A percentile compares a stretch with the other conserved stretches of the same genome.
These are phyloP conservation scores for Muntiacus reevesi DNA, from an alignment of 2,113 vertebrate species.

Conservation along the genomic window DNA sequence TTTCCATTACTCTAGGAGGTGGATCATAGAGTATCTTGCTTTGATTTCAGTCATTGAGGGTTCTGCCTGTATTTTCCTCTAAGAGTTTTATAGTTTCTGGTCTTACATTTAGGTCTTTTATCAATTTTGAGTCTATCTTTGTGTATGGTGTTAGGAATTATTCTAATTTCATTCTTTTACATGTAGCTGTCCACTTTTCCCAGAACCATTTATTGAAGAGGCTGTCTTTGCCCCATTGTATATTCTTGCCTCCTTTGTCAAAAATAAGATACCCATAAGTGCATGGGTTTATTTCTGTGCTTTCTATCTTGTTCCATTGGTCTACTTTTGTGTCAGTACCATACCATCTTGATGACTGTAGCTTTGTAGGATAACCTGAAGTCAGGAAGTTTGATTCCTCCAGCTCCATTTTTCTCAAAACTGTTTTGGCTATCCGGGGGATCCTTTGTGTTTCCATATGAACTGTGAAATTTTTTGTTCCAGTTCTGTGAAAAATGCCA, in stretches of 20 bases:
- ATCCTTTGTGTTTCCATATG: neutral
- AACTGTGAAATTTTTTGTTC: neutral
- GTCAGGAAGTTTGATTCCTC: neutral
- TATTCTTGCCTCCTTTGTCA: neutral
- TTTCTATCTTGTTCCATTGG: neutral
- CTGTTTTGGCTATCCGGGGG: rapidly evolving
- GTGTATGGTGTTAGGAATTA: neutral
- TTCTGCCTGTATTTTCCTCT: neutral
- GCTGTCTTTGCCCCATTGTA: neutral
- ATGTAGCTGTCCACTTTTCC: neutral
- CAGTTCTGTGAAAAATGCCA: neutral
- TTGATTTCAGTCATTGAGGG: neutral
- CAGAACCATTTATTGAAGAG: neutral
- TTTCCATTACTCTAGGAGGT: neutral
- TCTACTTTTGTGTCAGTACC: neutral
- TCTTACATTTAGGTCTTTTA: neutral
- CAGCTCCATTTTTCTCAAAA: neutral
- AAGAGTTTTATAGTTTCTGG: neutral
- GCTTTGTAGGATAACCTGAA: neutral
- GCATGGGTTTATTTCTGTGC: neutral
- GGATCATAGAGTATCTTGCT: neutral
- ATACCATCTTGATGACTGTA: neutral
- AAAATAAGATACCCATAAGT: neutral
- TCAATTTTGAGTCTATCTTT: neutral
- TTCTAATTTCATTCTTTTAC: neutral